Evolutionary conservation across 2,113 vertebrate species (phyloP), one percentile per base, ranked within the genome.

Genomic region (Anhinga anhinga): DNA sequence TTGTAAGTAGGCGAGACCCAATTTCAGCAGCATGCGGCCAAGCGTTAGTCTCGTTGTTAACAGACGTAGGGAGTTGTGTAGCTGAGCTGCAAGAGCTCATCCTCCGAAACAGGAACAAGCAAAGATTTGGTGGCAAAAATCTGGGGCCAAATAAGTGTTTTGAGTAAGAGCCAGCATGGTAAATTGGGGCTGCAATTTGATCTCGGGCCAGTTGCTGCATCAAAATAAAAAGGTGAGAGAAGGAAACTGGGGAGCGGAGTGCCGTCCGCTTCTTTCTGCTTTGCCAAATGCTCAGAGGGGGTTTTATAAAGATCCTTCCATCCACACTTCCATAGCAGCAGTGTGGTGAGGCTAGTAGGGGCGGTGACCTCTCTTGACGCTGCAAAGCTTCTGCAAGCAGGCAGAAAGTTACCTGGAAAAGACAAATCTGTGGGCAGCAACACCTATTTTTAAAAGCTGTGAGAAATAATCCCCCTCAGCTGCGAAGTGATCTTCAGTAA

Each of bases 1-100:
- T 29, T 71, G 20, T 71, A 25, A 92, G 88, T 17, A 55, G 47
- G 32, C 1, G 1, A 63, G 66, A 40, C 47, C 38, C 13, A 7
- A 34, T 82, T 85, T 72, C 0, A 7, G 50, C 59, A 73, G 40
- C 1, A 0, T 44, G 52, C 1, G 1, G 73, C 79, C 1, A 1
- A 66, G 58, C 10, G 5, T 45, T 52, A 2, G 66, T 38, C 34
- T n/a, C 53, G 81, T 49, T 52, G 53, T 93, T 82, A 21, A 11
- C n/a, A 50, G 38, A 11, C 9, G 2, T 13, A 4, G 56, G 27
- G 49, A 29, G 38, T 58, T 56, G 8, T 1, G 30, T 13, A 16
- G 88, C 92, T 53, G 85, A 90, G 70, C 78, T 85, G 42, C 47
- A 8, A 50, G 58, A 82, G 67, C 73, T 69, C 27, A 17, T 82